Percentiles rank a stretch among this genome's conserved stretches.
Evolutionary conservation across 1,140 invertebrate species (phyloP).

Genomic region (Stenopsyche tienmushanensis): DNA sequence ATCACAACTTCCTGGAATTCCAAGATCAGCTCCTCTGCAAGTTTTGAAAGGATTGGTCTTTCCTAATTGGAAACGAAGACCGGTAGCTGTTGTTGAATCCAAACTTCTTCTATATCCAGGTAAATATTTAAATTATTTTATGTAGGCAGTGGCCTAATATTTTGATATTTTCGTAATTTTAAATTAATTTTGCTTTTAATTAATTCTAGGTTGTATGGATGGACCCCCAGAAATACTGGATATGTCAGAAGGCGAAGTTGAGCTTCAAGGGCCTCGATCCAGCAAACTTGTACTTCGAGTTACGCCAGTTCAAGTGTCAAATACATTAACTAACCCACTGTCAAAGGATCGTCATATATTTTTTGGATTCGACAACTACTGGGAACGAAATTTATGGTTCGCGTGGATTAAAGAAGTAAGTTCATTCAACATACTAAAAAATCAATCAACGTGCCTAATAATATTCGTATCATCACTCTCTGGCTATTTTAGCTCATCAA

Average conservation of each 20-base stretch:
- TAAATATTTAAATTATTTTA: slow-evolving; percentile 44
- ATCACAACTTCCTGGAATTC: slow-evolving; percentile 48
- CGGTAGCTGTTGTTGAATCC: slow-evolving; percentile 62
- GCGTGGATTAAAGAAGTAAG: slow-evolving; percentile 63
- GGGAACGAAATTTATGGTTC: slow-evolving; percentile 66
- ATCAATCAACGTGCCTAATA: too few relatives aligned
- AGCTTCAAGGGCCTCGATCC: slow-evolving; percentile 51
- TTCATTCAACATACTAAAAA: too few relatives aligned
- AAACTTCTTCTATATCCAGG: slow-evolving; percentile 62
- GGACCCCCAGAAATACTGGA: slow-evolving; percentile 39
- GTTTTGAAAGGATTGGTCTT: slow-evolving; percentile 68
- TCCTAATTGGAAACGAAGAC: slow-evolving; percentile 65
- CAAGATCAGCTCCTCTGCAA: slow-evolving; percentile 60
- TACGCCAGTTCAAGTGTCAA: slow-evolving; percentile 46
- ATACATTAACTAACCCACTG: not conserved
- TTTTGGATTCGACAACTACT: slow-evolving; percentile 63
- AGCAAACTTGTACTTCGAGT: slow-evolving; percentile 53
- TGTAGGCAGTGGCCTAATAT: too few relatives aligned
- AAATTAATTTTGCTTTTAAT: not conserved
- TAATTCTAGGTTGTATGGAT: slow-evolving; percentile 33
- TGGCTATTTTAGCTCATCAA: too few relatives aligned
- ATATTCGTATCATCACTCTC: too few relatives aligned
- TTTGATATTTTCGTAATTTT: too few relatives aligned
- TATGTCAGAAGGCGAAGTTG: slow-evolving; percentile 48
- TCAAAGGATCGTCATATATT: slow-evolving; percentile 53